phyloP scores from a whole-genome alignment of 2,113 vertebrate species.

The Alectura lathami region DNA sequence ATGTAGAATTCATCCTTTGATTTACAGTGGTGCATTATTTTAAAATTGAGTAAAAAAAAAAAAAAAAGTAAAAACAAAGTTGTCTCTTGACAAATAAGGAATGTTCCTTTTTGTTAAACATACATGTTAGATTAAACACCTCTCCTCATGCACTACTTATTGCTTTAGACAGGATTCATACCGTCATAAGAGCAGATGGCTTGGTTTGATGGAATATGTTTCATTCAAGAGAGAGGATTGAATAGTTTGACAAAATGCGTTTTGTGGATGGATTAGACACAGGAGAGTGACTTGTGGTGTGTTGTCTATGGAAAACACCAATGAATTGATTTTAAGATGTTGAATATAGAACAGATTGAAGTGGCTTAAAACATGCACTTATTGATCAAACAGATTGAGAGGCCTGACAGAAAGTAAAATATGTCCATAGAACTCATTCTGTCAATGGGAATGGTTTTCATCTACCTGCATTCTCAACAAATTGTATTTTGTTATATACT shows the following conservation, averaged over 20 bases:
- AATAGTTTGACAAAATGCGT: slow-evolving; percentile 38
- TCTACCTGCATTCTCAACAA: slow-evolving; percentile 17
- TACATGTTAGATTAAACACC: slow-evolving; percentile 28
- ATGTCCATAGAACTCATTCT: neutral
- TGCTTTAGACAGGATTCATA: neutral
- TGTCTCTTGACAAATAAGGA: slow-evolving; percentile 2
- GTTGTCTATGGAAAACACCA: slow-evolving; percentile 20
- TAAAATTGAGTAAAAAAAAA: slow-evolving; percentile 13
- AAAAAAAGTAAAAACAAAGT: too few relatives aligned
- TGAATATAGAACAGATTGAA: neutral
- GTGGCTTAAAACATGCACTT: slow-evolving; percentile 42
- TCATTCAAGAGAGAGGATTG: slow-evolving; percentile 16
- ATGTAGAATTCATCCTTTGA: neutral
- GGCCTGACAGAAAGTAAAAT: slow-evolving; percentile 45
- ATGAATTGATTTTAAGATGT: slow-evolving; percentile 35
- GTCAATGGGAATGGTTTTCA: slow-evolving; percentile 34
- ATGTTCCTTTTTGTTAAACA: slow-evolving; percentile 30
- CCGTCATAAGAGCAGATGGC: neutral
- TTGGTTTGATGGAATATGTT: slow-evolving; percentile 44
- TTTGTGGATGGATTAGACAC: slow-evolving; percentile 50
- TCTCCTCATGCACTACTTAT: slow-evolving; percentile 30
- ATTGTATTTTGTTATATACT: slow-evolving; percentile 20
- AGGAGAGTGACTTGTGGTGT: neutral
- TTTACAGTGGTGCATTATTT: neutral
- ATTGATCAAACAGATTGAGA: slow-evolving; percentile 53